Base-by-base conservation (phyloP, 2,797 vertebrate species). In the Alauda arvensis region DNA sequence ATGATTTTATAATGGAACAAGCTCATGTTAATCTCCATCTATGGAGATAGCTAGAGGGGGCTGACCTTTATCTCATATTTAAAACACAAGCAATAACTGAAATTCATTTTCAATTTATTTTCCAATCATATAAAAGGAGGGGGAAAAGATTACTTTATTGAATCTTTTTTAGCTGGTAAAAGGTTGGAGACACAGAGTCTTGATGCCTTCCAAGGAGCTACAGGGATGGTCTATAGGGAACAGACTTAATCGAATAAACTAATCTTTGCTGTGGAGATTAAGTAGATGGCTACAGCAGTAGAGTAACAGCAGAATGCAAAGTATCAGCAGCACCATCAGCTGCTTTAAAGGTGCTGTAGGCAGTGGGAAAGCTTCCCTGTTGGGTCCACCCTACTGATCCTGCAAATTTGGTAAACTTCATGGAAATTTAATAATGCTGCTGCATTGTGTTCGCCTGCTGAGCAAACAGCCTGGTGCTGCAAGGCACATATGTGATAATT, bases 31-130 rank as follows among this genome's bases (percentile, higher is more conserved):
- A 95, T 94, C 94, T 85, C 87, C 83, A 71, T 90, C 94, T 85
- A 88, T 86, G 85, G 94, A 80, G 90, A 95, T 91, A 95, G 90
- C 95, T 95, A 49, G 78, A 75, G 83, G 91, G 91, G 91, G 69
- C 85, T 84, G 93, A 96, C 94, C 96, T 97, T 97, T 97, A 97
- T 97, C 96, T 97, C 93, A 84, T 97, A 97, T 97, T 97, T 97
- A 97, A 97, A 97, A 97, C 96, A 96, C 96, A 97, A 94, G 96
- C 95, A 97, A 96, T 95, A 96, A 95, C 95, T 95, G 96, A 96
- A 97, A 97, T 96, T 97, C 96, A 96, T 97, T 97, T 97, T 97
- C 97, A 97, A 97, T 98, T 98, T 98, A 96, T 96, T 98, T 98
- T 98, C 96, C 97, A 97, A 97, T 97, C 96, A 94, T 96, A 96